Percentiles rank a stretch among this genome's conserved stretches.
These are phyloP conservation scores for Trichogramma pretiosum DNA, from an alignment of 1,140 invertebrate genomes.

Conservation along the genomic window DNA sequence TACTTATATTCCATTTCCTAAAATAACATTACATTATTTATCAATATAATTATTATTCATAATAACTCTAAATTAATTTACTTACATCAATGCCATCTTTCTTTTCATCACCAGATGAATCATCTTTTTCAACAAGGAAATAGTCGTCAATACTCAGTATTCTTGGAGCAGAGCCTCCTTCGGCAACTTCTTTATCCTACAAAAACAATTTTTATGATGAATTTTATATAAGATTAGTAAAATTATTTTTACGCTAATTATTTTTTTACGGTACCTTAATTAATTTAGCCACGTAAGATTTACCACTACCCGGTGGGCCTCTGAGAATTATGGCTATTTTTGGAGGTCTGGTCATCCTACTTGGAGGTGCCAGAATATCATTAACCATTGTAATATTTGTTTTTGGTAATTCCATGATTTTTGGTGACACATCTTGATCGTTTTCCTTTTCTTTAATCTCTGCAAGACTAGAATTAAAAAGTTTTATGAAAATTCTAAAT, in stretches of 20 bases:
- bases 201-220: neutral
- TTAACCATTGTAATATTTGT: slow-evolving; percentile 59
- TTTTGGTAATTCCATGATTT: slow-evolving; percentile 38
- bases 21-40: slow-evolving; percentile 3
- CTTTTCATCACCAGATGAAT: slow-evolving; percentile 69
- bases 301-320: slow-evolving; percentile 83
- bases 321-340: slow-evolving; percentile 83
- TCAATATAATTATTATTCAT: neutral
- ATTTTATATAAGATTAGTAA: neutral
- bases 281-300: slow-evolving; percentile 77
- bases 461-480: slow-evolving; percentile 31
- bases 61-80: no score
- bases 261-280: slow-evolving; percentile 61
- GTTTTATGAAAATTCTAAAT: slow-evolving; percentile 12
- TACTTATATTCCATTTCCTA: slow-evolving; percentile 87
- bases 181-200: slow-evolving; percentile 66
- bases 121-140: slow-evolving; percentile 85
- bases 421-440: slow-evolving; percentile 24
- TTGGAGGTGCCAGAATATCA: slow-evolving; percentile 69
- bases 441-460: slow-evolving; percentile 27
- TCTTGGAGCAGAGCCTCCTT: slow-evolving; percentile 70
- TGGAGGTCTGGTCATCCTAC: slow-evolving; percentile 62
- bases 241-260: slow-evolving; percentile 9
- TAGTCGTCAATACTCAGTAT: slow-evolving; percentile 94
- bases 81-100: slow-evolving; percentile 56